Conservation (phyloP, 2,888 invertebrate genomes). For the Dendrolimus houi region DNA sequence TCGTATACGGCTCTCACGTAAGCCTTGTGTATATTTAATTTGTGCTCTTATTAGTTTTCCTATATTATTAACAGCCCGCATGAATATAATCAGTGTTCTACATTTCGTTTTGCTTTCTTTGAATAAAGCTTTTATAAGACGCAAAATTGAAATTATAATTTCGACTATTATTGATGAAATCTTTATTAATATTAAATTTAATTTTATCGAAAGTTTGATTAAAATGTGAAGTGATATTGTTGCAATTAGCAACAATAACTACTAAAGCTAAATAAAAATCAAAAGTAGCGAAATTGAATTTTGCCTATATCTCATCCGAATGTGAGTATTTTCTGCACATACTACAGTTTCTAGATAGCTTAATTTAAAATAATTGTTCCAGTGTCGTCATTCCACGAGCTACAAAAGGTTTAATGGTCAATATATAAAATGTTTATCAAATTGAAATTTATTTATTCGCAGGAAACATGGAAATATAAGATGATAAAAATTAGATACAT, state of each 20-base stretch:
- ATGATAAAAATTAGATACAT: too few relatives aligned
- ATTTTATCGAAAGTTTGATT: neutral
- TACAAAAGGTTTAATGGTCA: too few relatives aligned
- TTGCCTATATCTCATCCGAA: too few relatives aligned
- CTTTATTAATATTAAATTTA: neutral
- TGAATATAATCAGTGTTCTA: neutral
- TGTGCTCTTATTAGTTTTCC: neutral
- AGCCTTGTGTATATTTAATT: neutral
- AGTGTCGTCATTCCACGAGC: too few relatives aligned
- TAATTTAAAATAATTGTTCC: too few relatives aligned
- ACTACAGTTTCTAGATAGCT: too few relatives aligned
- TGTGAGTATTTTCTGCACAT: too few relatives aligned
- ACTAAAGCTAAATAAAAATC: conserved; percentile 4
- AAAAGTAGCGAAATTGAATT: too few relatives aligned
- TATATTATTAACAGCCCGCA: neutral
- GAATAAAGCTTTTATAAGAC: neutral
- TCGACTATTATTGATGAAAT: neutral
- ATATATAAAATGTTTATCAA: too few relatives aligned
- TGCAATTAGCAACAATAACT: too few relatives aligned
- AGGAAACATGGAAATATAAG: too few relatives aligned
- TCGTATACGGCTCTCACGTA: neutral
- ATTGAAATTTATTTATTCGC: too few relatives aligned
- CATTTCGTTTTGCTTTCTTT: neutral
- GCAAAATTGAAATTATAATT: neutral
- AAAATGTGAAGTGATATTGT: neutral